Base-by-base conservation (phyloP, 2,113 vertebrate species). In the Mesoclemmys tuberculata region DNA sequence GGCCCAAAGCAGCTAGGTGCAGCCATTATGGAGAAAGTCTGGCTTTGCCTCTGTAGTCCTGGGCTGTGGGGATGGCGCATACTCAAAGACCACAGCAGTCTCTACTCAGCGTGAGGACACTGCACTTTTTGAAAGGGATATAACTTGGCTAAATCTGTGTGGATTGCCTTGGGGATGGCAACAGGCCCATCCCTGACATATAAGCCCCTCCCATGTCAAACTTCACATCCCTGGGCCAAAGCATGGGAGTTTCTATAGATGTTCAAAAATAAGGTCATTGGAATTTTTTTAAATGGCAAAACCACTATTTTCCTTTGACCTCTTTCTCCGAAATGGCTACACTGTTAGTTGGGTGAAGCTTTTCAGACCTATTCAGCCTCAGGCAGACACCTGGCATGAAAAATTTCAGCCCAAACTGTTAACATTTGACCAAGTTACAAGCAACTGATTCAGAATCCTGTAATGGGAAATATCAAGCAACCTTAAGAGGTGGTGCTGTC, bases 1-100 rank as follows among this genome's bases (percentile, higher is more conserved):
- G 16, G 2, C 68, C 13, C 82, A 29, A 21, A 71, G 38, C 80
- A 82, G 52, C 11, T 58, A 35, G 85, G 71, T 77, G 68, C 27
- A 46, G 8, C 21, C 90, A 49, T 2, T 56, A 64, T 19, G 38
- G 26, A 18, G 80, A 84, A 92, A 93, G 52, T 10, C 14, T 12
- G 3, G 5, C 3, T 88, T 81, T 90, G 12, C 10, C 24, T 79
- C n/a, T 81, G 19, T 44, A 31, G 5, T 54, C 46, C 82, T 83
- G 14, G 38, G 68, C 90, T 79, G 41, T 41, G 68, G 19, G 29
- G 31, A 31, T 74, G 68, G 2, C 22, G 68, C n/a, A 10, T 13
- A 18, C 54, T 89, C 54, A 90, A 51, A 84, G 54, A 18, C 35
- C 93, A 90, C 49, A 78, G 71, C 90, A 64, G 87, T 8, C 31